Conservation (phyloP, 2,797 vertebrate genomes). For the Falco peregrinus region DNA sequence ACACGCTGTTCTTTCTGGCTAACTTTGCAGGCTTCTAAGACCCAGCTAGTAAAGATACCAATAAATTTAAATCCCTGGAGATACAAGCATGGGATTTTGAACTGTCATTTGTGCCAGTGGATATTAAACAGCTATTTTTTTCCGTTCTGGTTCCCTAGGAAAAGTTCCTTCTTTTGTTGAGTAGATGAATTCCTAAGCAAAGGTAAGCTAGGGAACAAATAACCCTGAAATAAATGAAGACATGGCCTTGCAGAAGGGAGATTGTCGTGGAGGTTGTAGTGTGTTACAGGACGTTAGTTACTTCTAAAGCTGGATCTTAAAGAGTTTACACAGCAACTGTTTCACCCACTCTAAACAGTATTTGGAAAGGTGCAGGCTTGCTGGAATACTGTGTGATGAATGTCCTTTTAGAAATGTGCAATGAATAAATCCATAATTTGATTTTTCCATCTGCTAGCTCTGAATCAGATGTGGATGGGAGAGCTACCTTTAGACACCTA, state of each 20-base stretch:
- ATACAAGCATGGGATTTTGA: not conserved
- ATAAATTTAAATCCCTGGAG: constrained; percentile 54
- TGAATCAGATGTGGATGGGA: not conserved
- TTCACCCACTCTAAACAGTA: not conserved
- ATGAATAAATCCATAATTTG: constrained; percentile 21
- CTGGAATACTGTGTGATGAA: not conserved
- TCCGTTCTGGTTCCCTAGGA: constrained; percentile 35
- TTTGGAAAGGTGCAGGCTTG: not conserved
- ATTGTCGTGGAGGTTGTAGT: not conserved
- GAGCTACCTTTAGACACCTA: not conserved
- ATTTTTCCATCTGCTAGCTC: constrained; percentile 13
- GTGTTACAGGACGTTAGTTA: not conserved
- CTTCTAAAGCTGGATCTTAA: not conserved
- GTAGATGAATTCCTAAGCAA: constrained; percentile 8
- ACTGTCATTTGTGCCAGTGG: constrained; percentile 28
- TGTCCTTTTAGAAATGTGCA: constrained; percentile 1
- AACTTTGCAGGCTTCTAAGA: constrained; percentile 30
- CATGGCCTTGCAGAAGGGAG: not conserved
- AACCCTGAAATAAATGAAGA: not conserved
- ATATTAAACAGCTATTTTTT: constrained; percentile 48
- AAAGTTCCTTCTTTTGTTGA: constrained; percentile 38
- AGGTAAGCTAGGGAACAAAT: constrained; percentile 24
- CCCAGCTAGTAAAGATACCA: constrained; percentile 56
- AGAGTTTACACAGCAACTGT: not conserved
- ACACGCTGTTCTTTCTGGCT: constrained; percentile 40